Evolutionary conservation across 2,113 vertebrate species (phyloP).

Genomic region (Calyptomena viridis): DNA sequence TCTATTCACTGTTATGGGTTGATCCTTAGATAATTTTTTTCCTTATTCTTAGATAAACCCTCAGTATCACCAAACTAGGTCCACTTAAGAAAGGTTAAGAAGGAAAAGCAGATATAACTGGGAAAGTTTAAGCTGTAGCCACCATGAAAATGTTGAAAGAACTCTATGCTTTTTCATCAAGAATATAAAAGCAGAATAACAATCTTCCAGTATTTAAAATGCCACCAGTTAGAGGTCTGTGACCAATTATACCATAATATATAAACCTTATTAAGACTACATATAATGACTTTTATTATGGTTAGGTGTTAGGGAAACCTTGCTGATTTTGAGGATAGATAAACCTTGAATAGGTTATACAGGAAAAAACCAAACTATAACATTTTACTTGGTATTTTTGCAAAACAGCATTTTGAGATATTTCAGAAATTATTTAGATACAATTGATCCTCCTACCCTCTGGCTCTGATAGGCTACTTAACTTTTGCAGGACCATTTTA

Average conservation of each 20-base stretch:
- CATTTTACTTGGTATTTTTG: not conserved
- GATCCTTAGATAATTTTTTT: not conserved
- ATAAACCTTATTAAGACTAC: not conserved
- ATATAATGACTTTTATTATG: not conserved
- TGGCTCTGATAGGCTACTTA: not conserved
- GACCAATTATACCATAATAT: fast-evolving
- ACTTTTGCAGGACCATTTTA: not conserved
- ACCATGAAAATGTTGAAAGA: not conserved
- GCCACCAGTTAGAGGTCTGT: not conserved
- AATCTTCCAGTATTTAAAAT: not conserved
- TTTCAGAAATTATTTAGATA: not conserved
- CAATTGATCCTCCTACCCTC: not conserved
- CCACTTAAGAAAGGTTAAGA: not conserved
- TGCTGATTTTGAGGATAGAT: not conserved
- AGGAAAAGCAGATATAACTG: not conserved
- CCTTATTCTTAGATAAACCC: not conserved
- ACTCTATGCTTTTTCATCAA: not conserved
- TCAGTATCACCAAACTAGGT: not conserved
- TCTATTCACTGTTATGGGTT: not conserved
- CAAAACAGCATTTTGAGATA: not conserved
- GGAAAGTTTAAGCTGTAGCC: not conserved
- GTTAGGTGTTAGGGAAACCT: not conserved
- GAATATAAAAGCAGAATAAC: not conserved
- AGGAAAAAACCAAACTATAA: not conserved
- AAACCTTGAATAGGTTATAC: not conserved